Evolutionary conservation across 2,888 invertebrate genomes (phyloP).

Genomic region (Philopedon plagiatum): DNA sequence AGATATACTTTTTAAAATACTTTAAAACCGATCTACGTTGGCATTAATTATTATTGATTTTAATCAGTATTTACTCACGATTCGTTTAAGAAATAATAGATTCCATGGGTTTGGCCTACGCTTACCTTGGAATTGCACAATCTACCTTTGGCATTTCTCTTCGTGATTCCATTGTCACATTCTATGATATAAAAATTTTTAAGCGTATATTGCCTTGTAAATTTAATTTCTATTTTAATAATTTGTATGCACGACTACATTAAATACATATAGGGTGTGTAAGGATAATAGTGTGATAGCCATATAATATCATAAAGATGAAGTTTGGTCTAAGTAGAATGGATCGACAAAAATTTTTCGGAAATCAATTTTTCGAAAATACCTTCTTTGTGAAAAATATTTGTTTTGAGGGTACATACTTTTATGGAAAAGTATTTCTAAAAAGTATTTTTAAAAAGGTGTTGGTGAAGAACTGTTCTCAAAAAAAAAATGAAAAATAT

Average conservation of each 20-base stretch:
- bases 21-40: background rate
- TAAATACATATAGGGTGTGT: too few species aligned
- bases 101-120: slow-evolving; percentile 35
- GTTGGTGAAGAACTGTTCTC: too few species aligned
- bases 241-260: background rate
- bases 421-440: too few species aligned
- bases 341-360: too few species aligned
- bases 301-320: too few species aligned
- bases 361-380: too few species aligned
- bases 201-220: background rate
- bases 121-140: slow-evolving; percentile 33
- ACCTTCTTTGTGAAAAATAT: too few species aligned
- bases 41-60: slow-evolving; percentile 1
- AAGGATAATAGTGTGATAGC: too few species aligned
- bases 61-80: slow-evolving; percentile 11
- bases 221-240: background rate
- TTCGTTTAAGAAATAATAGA: slow-evolving; percentile 26
- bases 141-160: slow-evolving; percentile 24
- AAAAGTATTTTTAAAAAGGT: too few species aligned
- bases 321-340: too few species aligned
- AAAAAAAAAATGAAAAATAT: too few species aligned
- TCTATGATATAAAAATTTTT: background rate
- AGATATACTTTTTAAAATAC: background rate
- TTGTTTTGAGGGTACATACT: too few species aligned
- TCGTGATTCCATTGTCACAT: slow-evolving; percentile 10